phyloP scores from a whole-genome alignment of 2,888 invertebrate species.

The Hypomecis atomaria region DNA sequence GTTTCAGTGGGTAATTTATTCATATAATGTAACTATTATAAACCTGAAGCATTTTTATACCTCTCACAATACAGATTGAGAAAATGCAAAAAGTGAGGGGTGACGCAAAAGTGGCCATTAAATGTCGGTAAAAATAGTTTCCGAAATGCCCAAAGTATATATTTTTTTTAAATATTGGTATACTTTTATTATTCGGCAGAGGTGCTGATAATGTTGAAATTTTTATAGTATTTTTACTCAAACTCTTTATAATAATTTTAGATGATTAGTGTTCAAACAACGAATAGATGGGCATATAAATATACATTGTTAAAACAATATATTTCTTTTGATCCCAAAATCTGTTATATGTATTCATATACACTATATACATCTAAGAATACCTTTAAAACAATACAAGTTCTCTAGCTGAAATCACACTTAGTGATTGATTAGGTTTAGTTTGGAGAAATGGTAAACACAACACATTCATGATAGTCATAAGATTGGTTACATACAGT shows the following conservation, averaged over 20 bases:
- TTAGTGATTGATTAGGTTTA: background rate
- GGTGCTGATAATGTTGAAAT: conserved; percentile 50
- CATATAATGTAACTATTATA: conserved; percentile 35
- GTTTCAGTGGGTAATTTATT: conserved; percentile 42
- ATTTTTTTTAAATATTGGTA: conserved; percentile 46
- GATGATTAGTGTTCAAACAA: conserved; percentile 69
- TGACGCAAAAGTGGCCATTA: conserved; percentile 64
- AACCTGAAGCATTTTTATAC: conserved; percentile 27
- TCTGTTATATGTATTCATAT: too few species aligned
- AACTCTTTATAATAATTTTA: conserved; percentile 46
- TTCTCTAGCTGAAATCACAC: too few species aligned
- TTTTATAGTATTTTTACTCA: conserved; percentile 25
- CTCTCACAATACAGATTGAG: conserved; percentile 29
- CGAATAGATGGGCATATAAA: conserved; percentile 63
- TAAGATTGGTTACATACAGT: conserved; percentile 70
- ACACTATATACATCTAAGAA: too few species aligned
- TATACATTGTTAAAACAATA: conserved; percentile 43
- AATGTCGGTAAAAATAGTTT: conserved; percentile 55
- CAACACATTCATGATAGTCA: conserved; percentile 43
- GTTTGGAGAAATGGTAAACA: background rate
- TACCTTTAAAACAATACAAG: too few species aligned
- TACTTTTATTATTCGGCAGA: conserved; percentile 56
- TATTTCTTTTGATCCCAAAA: background rate
- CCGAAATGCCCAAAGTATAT: conserved; percentile 43
- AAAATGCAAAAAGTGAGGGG: conserved; percentile 43